Percentiles rank a stretch among this genome's conserved stretches.
phyloP scores from a whole-genome alignment of 2,888 invertebrate genomes.

The Eueremaeus valkanovi region DNA sequence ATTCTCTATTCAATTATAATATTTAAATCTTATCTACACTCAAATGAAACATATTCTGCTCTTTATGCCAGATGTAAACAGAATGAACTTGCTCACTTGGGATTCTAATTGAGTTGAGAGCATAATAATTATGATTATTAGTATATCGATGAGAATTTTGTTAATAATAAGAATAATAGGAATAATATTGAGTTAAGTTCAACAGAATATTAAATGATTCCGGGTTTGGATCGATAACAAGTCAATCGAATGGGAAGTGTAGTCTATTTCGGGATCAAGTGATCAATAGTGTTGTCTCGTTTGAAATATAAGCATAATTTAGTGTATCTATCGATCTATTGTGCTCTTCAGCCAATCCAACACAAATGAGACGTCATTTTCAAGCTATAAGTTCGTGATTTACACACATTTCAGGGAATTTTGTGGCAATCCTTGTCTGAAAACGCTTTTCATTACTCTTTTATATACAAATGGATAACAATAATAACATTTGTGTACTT shows the following conservation, averaged over 20 bases:
- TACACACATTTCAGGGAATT: conserved; percentile 8
- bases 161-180: too few relatives aligned
- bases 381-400: conserved; percentile 3
- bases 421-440: not conserved
- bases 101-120: too few relatives aligned
- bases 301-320: not conserved
- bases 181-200: too few relatives aligned
- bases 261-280: not conserved
- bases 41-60: too few relatives aligned
- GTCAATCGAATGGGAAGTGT: not conserved
- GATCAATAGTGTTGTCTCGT: not conserved
- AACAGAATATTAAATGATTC: too few relatives aligned
- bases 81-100: too few relatives aligned
- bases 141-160: too few relatives aligned
- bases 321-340: not conserved
- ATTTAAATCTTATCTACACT: too few relatives aligned
- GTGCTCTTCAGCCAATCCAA: not conserved
- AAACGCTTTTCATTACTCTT: conserved; percentile 2
- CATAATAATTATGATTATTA: too few relatives aligned
- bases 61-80: too few relatives aligned
- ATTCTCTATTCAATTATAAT: too few relatives aligned
- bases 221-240: not conserved
- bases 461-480: conserved; percentile 19
- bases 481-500: not conserved
- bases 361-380: not conserved